Evolutionary conservation across 2,113 vertebrate genomes (phyloP), one percentile per base, ranked within the genome.

Genomic region (Scytalopus superciliaris): DNA sequence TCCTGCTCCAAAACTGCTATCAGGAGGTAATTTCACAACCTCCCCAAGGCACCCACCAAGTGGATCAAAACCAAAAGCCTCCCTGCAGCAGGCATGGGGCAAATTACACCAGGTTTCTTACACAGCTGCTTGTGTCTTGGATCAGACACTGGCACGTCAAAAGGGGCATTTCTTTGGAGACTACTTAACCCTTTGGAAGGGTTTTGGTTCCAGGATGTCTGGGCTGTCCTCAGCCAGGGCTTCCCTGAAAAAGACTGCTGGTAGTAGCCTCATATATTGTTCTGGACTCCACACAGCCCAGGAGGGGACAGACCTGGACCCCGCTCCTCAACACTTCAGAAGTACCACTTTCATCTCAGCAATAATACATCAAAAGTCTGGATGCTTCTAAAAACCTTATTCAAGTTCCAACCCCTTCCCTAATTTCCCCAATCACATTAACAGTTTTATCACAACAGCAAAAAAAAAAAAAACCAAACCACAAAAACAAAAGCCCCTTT

Each of bases 401-500:
- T 52, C 39, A 31, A 39, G 67, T 42, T 73, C 30, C n/a, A 87
- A 37, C 10, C 19, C 67, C 70, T 90, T 83, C 72, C 53, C 53
- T 64, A 19, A 79, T 73, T 79, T 91, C 35, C 31, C 66, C 78
- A 56, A 47, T 79, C 75, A 91, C 59, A 73, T 73, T 75, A 83
- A 72, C 84, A 83, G 67, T 90, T 94, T 81, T 69, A 87, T 69
- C 66, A 64, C 50, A 88, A 69, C 63, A 70, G 73, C 35, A 6
- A 31, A 44, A 53, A 47, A 60, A 74, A 42, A 40, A 1, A 55
- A 47, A 47, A n/a, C n/a, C n/a, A 56, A 17, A 8, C 7, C 35
- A 67, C 7, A 35, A 84, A 68, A 60, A 91, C 89, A 97, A 96
- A 96, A 95, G 9, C 12, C 47, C 45, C 74, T 91, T 95, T 95